phyloP scores from a whole-genome alignment of 2,797 vertebrate species.

The Lateolabrax maculatus region DNA sequence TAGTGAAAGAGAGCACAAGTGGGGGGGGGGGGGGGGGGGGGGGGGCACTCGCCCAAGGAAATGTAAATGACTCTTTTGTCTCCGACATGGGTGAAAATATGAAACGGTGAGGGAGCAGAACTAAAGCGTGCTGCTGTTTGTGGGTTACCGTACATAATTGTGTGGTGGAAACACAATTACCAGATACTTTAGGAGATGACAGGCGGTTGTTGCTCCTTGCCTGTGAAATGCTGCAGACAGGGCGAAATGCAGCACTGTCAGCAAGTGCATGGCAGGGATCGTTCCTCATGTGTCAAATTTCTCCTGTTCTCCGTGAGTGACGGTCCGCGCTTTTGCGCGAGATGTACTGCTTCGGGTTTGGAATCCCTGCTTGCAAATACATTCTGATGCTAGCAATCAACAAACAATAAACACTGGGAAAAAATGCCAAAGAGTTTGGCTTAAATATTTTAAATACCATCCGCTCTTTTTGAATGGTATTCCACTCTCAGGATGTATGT shows the following conservation, averaged over 20 bases:
- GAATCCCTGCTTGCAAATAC: slow-evolving; percentile 64
- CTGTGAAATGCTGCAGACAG: slow-evolving; percentile 65
- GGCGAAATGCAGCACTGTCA: slow-evolving; percentile 64
- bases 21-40: slow-evolving; percentile 16
- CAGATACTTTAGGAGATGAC: slow-evolving; percentile 66
- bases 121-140: slow-evolving; percentile 48
- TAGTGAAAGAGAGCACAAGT: slow-evolving; percentile 57
- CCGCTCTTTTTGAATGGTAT: slow-evolving; percentile 69
- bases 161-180: slow-evolving; percentile 70
- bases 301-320: slow-evolving; percentile 55
- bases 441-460: slow-evolving; percentile 85
- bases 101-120: slow-evolving; percentile 62
- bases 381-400: slow-evolving; percentile 76
- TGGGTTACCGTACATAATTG: slow-evolving; percentile 52
- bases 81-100: slow-evolving; percentile 76
- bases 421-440: slow-evolving; percentile 71
- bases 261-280: slow-evolving; percentile 59
- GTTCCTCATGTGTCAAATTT: slow-evolving; percentile 67
- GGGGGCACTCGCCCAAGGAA: slow-evolving; percentile 71
- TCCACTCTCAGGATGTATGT: slow-evolving; percentile 72
- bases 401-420: slow-evolving; percentile 73
- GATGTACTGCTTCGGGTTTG: slow-evolving; percentile 60
- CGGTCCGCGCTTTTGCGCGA: slow-evolving; percentile 51
- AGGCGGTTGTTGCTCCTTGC: slow-evolving; percentile 63
- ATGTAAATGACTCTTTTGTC: slow-evolving; percentile 86